Base-by-base conservation (phyloP, 1,140 invertebrate species). In the Probaryconus sp. region DNA sequence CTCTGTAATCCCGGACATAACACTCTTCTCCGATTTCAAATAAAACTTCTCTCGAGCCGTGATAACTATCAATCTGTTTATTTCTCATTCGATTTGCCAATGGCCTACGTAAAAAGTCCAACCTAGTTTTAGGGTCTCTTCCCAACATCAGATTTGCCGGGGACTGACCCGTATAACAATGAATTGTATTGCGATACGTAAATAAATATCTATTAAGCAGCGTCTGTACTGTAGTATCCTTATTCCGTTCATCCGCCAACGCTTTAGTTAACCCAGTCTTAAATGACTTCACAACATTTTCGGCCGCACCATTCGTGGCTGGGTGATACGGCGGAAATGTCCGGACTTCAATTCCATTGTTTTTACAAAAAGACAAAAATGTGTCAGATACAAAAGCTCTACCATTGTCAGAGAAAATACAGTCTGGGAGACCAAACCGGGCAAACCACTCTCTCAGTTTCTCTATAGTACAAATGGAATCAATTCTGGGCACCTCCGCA, bases 231-330 rank as follows among this genome's bases (percentile, higher is more conserved):
- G 16, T 35, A 4, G 42, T 18, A n/a, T 28, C 28, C 2, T 14
- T 16, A 10, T 60, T 65, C 45, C 17, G 45, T 6, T 7, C 11
- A 11, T 75, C 64, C 2, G 37, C 28, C 24, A 79, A 30, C 5
- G 65, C 53, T 58, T 72, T 71, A 1, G 42, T 61, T 17, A 83
- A 43, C 3, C 56, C 67, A 21, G 7, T 68, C 67, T 83, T 85
- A 17, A 84, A 77, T 11, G 55, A 63, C 42, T 76, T 73, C 2
- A 83, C 79, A 1, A 73, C 40, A 43, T 82, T 81, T 72, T 84
- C 78, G 10, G 79, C 78, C 6, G 65, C 64, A 1, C 79, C 78
- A 74, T 84, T 85, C 11, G 81, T 72, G 0, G 73, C 63, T 37
- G 76, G 76, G 51, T 81, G 77, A 67, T 78, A 81, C 13, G 80